Conservation (phyloP, 2,888 invertebrate genomes). For the Mythimna albipuncta region DNA sequence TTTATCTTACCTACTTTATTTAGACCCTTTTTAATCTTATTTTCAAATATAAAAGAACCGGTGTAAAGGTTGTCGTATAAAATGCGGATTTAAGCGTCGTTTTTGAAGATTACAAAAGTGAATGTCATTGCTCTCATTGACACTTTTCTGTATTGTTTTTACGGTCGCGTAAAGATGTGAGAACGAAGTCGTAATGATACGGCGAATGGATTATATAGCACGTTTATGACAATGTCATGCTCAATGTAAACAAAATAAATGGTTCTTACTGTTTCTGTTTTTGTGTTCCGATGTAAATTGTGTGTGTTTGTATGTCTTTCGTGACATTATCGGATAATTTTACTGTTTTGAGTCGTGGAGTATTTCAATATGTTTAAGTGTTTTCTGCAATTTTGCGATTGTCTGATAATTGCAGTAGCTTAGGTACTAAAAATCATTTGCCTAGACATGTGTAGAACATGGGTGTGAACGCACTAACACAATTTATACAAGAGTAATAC, state of each 20-base stretch:
- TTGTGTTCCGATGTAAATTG: conserved; percentile 16
- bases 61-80: conserved; percentile 19
- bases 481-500: too few species aligned
- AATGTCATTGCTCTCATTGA: conserved; percentile 10
- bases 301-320: conserved; percentile 21
- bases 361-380: not conserved
- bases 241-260: conserved; percentile 47
- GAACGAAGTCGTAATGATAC: conserved; percentile 42
- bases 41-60: conserved; percentile 55
- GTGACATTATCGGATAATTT: not conserved
- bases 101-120: conserved; percentile 28
- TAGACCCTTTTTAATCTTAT: conserved; percentile 68
- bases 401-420: too few species aligned
- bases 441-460: too few species aligned
- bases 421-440: too few species aligned
- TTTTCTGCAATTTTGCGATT: too few species aligned
- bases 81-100: conserved; percentile 29
- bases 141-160: conserved; percentile 25
- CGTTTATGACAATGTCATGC: conserved; percentile 36
- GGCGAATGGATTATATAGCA: conserved; percentile 35
- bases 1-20: conserved; percentile 72
- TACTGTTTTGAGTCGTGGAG: not conserved
- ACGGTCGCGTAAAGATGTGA: conserved; percentile 18
- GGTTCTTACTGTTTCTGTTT: conserved; percentile 16
- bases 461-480: too few species aligned